Base-by-base conservation (phyloP, 2,888 invertebrate species). In the Ennomos fuscantarius region DNA sequence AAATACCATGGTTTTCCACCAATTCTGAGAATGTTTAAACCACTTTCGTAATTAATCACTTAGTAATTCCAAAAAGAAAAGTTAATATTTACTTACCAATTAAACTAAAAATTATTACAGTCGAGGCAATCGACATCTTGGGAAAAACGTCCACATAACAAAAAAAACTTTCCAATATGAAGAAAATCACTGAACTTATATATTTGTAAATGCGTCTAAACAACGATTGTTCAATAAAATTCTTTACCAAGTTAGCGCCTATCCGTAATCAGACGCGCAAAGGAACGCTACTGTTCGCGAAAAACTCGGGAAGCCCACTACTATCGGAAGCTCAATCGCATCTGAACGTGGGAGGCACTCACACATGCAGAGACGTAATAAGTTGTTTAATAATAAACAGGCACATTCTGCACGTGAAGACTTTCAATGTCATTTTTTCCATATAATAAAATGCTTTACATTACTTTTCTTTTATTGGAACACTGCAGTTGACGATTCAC, bases 241-340 rank as follows among this genome's bases (percentile, higher is more conserved):
- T 24, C 24, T 24, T 6, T 24, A 5, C 6, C n/a, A 31, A 32
- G 42, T 32, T 42, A 8, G 36, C 37, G 41, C 35, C n/a, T 24
- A 15, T 37, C 8, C 15, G 34, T 40, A 40, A 35, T 12, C 10
- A 8, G 42, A 45, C 5, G 47, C 24, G 35, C 55, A 60, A 41
- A 1, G 13, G n/a, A 73, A 79, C 73, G 71, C 80, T 79, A 80
- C 82, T 75, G 82, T 64, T 73, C 78, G 73, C 78, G 81, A 82
- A 87, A 88, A 85, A 80, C 80, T 82, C 85, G 78, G 81, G 78
- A 82, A 81, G 84, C 78, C 70, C 70, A 87, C 85, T 84, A 75
- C 64, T 70, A 72, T 70, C 72, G 72, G 72, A 76, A 79, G 74
- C 74, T 76, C 66, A 59, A 57, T 60, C 63, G 62, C 64, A 32